Percentiles rank a stretch among this genome's conserved stretches.
phyloP scores from a whole-genome alignment of 2,113 vertebrate species.

The Toxostoma redivivum region DNA sequence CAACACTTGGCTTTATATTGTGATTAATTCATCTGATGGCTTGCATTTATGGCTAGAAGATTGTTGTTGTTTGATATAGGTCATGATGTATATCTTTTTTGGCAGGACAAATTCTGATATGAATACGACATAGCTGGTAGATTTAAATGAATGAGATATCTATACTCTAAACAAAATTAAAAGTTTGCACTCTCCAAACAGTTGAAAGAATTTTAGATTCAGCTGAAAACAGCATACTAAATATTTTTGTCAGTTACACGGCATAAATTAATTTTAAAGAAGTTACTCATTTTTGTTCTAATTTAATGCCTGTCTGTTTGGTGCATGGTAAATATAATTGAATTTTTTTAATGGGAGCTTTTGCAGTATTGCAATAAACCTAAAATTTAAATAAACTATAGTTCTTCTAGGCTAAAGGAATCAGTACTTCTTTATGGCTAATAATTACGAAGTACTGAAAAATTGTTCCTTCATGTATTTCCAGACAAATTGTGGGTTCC shows the following conservation, averaged over 20 bases:
- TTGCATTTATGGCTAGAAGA: background rate
- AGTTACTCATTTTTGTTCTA: background rate
- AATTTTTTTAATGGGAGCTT: background rate
- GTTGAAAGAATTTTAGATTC: background rate
- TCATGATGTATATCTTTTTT: background rate
- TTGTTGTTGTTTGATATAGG: constrained; percentile 4
- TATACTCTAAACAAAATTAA: background rate
- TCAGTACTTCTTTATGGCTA: background rate
- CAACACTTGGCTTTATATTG: background rate
- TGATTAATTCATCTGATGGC: background rate
- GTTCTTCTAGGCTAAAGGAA: background rate
- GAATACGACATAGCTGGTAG: background rate
- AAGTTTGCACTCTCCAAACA: background rate
- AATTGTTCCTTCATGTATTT: background rate
- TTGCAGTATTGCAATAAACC: background rate
- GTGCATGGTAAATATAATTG: background rate
- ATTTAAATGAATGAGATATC: background rate
- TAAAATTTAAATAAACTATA: background rate
- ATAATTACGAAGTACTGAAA: background rate
- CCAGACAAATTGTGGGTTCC: background rate
- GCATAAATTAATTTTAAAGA: background rate
- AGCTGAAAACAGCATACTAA: background rate
- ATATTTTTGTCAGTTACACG: background rate
- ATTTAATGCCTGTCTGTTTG: background rate
- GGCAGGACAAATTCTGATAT: background rate